Base-by-base conservation (phyloP, 2,113 vertebrate species). In the Chaetura pelagica region DNA sequence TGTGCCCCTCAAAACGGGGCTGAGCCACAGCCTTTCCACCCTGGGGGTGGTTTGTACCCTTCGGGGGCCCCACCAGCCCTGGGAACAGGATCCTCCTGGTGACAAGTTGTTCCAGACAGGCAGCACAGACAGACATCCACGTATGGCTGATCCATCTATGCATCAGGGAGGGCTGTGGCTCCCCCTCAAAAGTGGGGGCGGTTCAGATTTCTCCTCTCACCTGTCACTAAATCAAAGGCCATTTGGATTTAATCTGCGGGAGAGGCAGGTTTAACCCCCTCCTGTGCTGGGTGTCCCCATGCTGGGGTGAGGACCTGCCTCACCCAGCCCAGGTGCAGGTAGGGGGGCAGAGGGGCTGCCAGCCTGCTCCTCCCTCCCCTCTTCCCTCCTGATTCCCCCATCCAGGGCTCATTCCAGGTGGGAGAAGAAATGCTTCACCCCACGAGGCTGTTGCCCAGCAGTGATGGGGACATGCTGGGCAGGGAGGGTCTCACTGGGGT, bases 201-300 rank as follows among this genome's bases (percentile, higher is more conserved):
- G 71, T 2, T 95, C 91, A 58, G 96, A 5, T 96, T 97, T 96
- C 96, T 49, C 62, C 85, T 93, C 90, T 96, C 96, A 96, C 95
- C 96, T 95, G 94, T 40, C n/a, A 35, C 84, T 85, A 68, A 84
- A 83, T 20, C 90, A 93, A 91, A 94, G 88, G 90, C 54, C 78
- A 18, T 61, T 85, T 1, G 84, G 82, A 91, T 90, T 90, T 87
- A 87, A 95, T 96, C 94, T 79, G 71, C 1, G 12, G 67, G 24
- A 89, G 62, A 91, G 44, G 63, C 72, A 52, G 72, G 14, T 91
- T 97, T 96, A 97, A 97, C 92, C 62, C 88, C 59, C n/a, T 83
- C 54, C 44, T 64, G 69, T 6, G 22, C 30, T 11, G 18, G 9
- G 21, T 34, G 82, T 87, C 57, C 76, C 76, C 82, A 12, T 0